Evolutionary conservation across 2,113 vertebrate genomes (phyloP).

Genomic region (Galemys pyrenaicus): DNA sequence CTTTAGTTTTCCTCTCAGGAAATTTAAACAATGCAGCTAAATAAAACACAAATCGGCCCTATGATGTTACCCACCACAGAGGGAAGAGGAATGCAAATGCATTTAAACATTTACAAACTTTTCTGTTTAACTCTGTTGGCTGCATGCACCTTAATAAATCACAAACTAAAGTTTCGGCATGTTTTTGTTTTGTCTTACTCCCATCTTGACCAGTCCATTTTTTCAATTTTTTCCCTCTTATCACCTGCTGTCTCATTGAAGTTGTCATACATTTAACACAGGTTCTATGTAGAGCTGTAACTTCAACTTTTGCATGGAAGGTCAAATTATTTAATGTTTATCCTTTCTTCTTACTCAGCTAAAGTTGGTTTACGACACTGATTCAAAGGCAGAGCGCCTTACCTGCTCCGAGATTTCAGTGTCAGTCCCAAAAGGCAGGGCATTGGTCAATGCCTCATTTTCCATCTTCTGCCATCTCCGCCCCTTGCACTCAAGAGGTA

Average conservation of each 20-base stretch:
- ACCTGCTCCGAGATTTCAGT: not conserved
- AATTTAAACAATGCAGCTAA: constrained; percentile 51
- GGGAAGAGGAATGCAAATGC: not conserved
- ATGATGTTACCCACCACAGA: constrained; percentile 26
- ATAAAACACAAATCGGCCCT: constrained; percentile 33
- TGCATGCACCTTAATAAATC: constrained; percentile 36
- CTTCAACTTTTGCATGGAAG: not conserved
- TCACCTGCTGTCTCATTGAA: not conserved
- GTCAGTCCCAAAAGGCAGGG: not conserved
- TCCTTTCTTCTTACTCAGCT: not conserved
- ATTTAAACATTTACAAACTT: constrained; percentile 15
- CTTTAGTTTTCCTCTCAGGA: constrained; percentile 39
- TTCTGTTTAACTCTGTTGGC: not conserved
- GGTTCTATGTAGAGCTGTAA: not conserved
- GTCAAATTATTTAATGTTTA: not conserved
- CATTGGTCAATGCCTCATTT: not conserved
- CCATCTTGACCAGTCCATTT: not conserved
- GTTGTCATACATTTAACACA: not conserved
- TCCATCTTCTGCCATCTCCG: not conserved
- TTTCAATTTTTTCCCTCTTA: not conserved
- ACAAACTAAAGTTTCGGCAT: not conserved
- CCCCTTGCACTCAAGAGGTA: not conserved
- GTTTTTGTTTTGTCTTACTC: not conserved
- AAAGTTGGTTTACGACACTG: too few species aligned
- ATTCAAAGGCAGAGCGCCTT: too few species aligned